phyloP scores from a whole-genome alignment of 1,140 invertebrate genomes.

The Danaus melanippus region DNA sequence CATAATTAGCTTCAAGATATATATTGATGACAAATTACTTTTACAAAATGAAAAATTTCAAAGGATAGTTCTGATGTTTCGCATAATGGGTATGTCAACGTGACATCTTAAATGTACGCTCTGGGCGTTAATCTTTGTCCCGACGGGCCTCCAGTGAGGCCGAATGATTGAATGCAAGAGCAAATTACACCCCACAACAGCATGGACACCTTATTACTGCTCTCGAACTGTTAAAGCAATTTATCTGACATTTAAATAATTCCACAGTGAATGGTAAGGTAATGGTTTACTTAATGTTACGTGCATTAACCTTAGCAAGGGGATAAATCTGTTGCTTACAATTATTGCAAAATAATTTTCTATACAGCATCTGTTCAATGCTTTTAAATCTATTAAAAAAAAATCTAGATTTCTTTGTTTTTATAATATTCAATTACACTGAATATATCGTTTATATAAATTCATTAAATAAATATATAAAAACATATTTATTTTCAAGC shows the following conservation, averaged over 20 bases:
- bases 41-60: too few relatives aligned
- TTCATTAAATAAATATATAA: background rate
- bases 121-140: slow-evolving; percentile 35
- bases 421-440: slow-evolving; percentile 1
- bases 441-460: background rate
- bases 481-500: slow-evolving; percentile 13
- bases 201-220: slow-evolving; percentile 66
- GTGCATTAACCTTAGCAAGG: slow-evolving; percentile 31
- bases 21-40: too few relatives aligned
- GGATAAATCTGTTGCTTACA: slow-evolving; percentile 16
- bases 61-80: too few relatives aligned
- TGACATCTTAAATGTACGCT: slow-evolving; percentile 4
- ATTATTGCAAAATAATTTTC: slow-evolving; percentile 9
- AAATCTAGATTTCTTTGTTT: background rate
- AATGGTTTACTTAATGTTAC: slow-evolving; percentile 55
- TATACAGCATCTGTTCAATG: background rate
- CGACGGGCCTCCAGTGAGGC: slow-evolving; percentile 34
- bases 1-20: too few relatives aligned
- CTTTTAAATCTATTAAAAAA: slow-evolving; percentile 1
- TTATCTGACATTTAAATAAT: slow-evolving; percentile 71
- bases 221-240: slow-evolving; percentile 66
- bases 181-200: slow-evolving; percentile 56
- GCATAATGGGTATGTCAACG: too few relatives aligned
- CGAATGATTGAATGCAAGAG: slow-evolving; percentile 63
- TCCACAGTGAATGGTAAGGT: slow-evolving; percentile 50